Evolutionary conservation across 2,888 invertebrate species (phyloP), one percentile per base, ranked within the genome.

Genomic region (Drepana falcataria): DNA sequence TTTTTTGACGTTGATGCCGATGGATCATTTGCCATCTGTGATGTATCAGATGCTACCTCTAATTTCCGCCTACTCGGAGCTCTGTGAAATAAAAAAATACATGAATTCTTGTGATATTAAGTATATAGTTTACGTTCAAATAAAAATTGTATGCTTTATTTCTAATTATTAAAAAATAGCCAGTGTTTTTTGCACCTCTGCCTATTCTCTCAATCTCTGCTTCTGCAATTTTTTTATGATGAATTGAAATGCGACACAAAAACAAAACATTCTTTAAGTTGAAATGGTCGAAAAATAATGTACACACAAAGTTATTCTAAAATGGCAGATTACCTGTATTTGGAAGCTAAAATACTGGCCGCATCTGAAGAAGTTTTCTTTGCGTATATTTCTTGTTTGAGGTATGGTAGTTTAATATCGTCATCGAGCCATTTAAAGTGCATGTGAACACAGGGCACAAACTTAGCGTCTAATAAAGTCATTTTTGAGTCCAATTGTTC

Each of bases 391-490:
- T 94, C 93, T 41, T 91, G 77, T 75, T 93, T 93, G 5, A 96
- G 80, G 77, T 91, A 93, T 49, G 83, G 77, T 51, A 83, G 58
- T 35, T 72, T 75, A 48, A 79, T 75, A 9, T 77, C 75, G 33
- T 81, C 75, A 48, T 87, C 79, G 5, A 88, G 69, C 68, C 92
- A 91, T 56, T 94, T 94, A 75, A 95, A 96, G 83, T 96, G 94
- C 76, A 97, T 79, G 55, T 95, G 92, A 33, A 95, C 95, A 64
- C 94, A 94, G 40, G 97, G 97, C 3, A 97, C 95, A 75, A 95
- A 95, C 69, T 94, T 93, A 6, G 94, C 92, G 74, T 96, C 95
- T 6, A 95, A 74, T 53, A 97, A 85, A n/a, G 93, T 93, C 64
- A 91, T 90, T 54, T 92, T 86, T 4, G 92, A 83, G 48, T 93